These are phyloP conservation scores for Percopsis transmontana DNA, from an alignment of 2,113 vertebrate species.

Conservation along the genomic window DNA sequence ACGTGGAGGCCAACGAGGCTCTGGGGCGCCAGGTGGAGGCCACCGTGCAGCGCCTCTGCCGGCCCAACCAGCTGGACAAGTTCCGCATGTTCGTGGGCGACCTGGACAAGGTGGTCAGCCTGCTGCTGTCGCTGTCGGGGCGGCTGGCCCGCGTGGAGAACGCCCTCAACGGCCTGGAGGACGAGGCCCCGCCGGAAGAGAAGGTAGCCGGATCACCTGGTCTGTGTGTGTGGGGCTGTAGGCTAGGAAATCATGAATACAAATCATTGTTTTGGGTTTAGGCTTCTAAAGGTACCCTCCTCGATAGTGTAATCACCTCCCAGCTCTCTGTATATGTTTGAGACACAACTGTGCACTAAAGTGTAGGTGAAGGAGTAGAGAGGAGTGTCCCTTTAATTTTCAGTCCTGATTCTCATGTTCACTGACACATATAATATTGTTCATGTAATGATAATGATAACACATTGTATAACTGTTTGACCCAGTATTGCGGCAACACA, in stretches of 20 bases:
- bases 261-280: not conserved
- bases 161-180: constrained; percentile 90
- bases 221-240: not conserved
- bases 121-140: constrained; percentile 89
- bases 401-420: too few species aligned
- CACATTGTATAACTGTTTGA: too few species aligned
- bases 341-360: too few species aligned
- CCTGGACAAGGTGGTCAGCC: constrained; percentile 94
- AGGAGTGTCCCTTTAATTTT: too few species aligned
- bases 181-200: constrained; percentile 80
- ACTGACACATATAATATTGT: too few species aligned
- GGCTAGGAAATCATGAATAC: not conserved
- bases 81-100: constrained; percentile 95
- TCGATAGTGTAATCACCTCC: too few species aligned
- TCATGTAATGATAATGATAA: too few species aligned
- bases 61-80: constrained; percentile 91
- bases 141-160: constrained; percentile 93
- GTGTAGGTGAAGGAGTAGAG: too few species aligned
- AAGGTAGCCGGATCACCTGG: constrained; percentile 73
- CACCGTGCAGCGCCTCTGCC: constrained; percentile 84
- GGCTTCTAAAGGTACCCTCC: too few species aligned
- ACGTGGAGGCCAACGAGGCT: constrained; percentile 86
- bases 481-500: too few species aligned
- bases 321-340: too few species aligned
- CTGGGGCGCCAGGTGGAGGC: constrained; percentile 89